These are phyloP conservation scores for Phalacrocorax carbo DNA, from an alignment of 2,113 vertebrate genomes.

Conservation along the genomic window DNA sequence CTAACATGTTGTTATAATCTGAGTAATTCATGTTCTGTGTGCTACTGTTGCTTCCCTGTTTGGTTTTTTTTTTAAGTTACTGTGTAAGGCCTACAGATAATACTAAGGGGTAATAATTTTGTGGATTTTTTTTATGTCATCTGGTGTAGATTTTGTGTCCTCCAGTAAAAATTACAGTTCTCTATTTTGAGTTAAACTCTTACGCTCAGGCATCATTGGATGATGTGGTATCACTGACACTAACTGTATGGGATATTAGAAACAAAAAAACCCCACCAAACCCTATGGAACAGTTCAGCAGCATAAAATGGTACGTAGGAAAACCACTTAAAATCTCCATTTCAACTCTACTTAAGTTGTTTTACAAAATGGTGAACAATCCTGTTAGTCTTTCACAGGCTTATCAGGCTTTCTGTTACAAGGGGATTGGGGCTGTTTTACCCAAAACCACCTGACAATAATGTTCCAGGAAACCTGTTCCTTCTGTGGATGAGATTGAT, in stretches of 20 bases:
- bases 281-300: background rate
- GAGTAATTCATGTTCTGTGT: background rate
- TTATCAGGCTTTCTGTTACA: background rate
- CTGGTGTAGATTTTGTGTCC: background rate
- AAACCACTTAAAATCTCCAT: background rate
- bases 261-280: background rate
- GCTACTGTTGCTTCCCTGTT: background rate
- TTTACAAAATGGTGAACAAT: background rate
- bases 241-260: background rate
- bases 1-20: background rate
- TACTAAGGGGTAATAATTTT: background rate
- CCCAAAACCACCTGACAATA: background rate
- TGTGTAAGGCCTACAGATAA: background rate
- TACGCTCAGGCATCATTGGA: background rate
- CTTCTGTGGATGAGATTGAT: background rate
- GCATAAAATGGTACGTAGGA: background rate
- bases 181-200: background rate
- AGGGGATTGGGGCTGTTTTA: background rate
- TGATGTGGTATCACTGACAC: background rate
- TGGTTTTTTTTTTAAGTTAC: background rate
- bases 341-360: background rate
- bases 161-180: background rate
- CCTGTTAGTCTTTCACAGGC: background rate
- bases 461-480: background rate
- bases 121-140: background rate